Base-by-base conservation (phyloP, 2,113 vertebrate genomes). In the Oreochromis niloticus region DNA sequence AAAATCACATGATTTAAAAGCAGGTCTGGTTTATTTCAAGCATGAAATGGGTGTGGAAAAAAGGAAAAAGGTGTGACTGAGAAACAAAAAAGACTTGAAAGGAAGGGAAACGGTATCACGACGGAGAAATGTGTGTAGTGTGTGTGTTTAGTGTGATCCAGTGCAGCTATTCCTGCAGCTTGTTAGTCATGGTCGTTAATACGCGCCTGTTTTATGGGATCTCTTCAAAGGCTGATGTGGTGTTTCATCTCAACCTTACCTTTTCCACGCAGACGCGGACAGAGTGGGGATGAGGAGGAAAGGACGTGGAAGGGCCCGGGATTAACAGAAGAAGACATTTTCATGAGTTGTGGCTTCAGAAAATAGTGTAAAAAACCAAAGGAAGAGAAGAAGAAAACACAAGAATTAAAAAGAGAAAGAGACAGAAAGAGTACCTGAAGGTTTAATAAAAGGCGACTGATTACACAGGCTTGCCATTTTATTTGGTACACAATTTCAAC, bases 151-250 rank as follows among this genome's bases (percentile, higher is more conserved):
- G 89, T 90, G 82, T 86, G 91, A 90, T 90, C 36, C 73, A 87
- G 80, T 82, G 80, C 84, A 48, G 32, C 52, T 7, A 57, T 87
- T 87, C 90, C 95, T 96, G 95, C 95, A 94, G 92, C 95, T 96
- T 94, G 92, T 96, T 96, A 96, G 96, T 93, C 92, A 93, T 89
- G 93, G 92, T 96, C 80, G 90, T 97, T 96, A 96, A 96, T 94
- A 90, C 84, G 63, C 12, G 84, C 80, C 88, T 90, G 91, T 93
- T 96, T 96, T 95, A 95, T 89, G 57, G 92, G 91, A 90, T 52
- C n/a, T 75, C 90, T 95, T 97, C 95, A 96, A 96, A 96, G 95
- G 73, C 68, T 82, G 82, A 92, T 16, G 63, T 80, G 55, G 83
- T 75, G 93, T 96, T 96, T 97, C 95, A 96, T 96, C 90, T 95